These are phyloP conservation scores for Anguilla megastoma DNA, from an alignment of 2,797 vertebrate species.

Conservation along the genomic window DNA sequence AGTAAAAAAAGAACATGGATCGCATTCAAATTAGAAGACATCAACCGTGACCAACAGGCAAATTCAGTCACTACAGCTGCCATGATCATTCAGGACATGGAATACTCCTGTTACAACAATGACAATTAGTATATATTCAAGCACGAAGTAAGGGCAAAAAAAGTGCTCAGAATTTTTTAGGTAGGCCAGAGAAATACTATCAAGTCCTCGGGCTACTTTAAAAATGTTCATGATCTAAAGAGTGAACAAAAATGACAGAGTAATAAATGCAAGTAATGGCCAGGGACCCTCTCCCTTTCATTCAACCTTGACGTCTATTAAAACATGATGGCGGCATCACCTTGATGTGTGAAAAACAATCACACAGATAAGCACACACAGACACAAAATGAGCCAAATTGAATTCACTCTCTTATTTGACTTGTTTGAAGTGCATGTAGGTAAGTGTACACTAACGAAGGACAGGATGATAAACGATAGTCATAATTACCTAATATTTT, in stretches of 20 bases:
- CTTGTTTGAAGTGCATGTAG: not conserved
- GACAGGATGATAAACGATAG: not conserved
- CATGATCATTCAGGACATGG: not conserved
- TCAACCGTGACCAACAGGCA: conserved; percentile 53
- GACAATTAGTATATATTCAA: not conserved
- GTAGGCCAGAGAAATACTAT: not conserved
- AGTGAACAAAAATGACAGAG: not conserved
- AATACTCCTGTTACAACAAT: not conserved
- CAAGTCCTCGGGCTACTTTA: not conserved
- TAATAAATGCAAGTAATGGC: not conserved
- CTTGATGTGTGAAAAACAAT: not conserved
- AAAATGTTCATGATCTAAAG: not conserved
- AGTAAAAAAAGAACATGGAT: conserved; percentile 59
- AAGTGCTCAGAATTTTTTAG: not conserved
- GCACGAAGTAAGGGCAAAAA: not conserved
- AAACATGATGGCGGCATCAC: not conserved
- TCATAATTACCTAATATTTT: not conserved
- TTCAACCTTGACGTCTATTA: not conserved
- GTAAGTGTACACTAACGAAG: not conserved
- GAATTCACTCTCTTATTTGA: not conserved
- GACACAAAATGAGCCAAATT: not conserved
- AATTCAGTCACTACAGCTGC: not conserved
- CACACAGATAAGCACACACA: not conserved
- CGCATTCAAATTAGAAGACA: conserved; percentile 62
- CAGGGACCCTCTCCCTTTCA: not conserved